Evolutionary conservation across 2,113 vertebrate genomes (phyloP).

Genomic region (Carassius carassius): DNA sequence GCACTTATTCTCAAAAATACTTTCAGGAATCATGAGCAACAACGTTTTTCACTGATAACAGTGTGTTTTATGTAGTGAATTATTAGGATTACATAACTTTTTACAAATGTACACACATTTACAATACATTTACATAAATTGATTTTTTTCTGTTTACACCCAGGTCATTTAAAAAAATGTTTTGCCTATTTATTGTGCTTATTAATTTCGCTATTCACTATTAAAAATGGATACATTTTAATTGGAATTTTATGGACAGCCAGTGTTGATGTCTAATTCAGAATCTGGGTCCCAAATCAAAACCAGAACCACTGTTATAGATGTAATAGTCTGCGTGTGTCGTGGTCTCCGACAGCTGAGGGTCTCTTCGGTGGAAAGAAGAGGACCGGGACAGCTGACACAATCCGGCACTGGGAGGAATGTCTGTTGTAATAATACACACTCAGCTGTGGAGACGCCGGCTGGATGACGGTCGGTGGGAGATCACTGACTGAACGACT

Average conservation of each 20-base stretch:
- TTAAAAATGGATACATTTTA: background rate
- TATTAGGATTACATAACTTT: no score
- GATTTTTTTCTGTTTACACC: no score
- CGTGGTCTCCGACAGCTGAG: slow-evolving; percentile 58
- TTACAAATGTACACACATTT: no score
- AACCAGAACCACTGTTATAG: background rate
- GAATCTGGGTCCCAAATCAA: background rate
- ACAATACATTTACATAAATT: no score
- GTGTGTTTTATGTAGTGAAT: no score
- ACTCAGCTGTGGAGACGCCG: slow-evolving; percentile 46
- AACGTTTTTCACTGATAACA: no score
- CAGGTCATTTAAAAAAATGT: no score
- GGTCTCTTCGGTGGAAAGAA: slow-evolving; percentile 7
- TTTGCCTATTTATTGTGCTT: no score
- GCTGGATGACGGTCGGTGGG: background rate
- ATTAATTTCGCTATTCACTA: background rate
- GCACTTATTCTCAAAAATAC: background rate
- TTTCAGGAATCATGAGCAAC: no score
- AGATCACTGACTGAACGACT: background rate
- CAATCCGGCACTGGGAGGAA: slow-evolving; percentile 70
- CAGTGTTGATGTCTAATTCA: background rate
- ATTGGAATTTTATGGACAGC: background rate
- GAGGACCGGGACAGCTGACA: slow-evolving; percentile 62
- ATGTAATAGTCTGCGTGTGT: slow-evolving; percentile 32
- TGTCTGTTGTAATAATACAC: slow-evolving; percentile 66